These are phyloP conservation scores for Papilio aristodemus DNA, from an alignment of 1,140 invertebrate species.

Conservation along the genomic window DNA sequence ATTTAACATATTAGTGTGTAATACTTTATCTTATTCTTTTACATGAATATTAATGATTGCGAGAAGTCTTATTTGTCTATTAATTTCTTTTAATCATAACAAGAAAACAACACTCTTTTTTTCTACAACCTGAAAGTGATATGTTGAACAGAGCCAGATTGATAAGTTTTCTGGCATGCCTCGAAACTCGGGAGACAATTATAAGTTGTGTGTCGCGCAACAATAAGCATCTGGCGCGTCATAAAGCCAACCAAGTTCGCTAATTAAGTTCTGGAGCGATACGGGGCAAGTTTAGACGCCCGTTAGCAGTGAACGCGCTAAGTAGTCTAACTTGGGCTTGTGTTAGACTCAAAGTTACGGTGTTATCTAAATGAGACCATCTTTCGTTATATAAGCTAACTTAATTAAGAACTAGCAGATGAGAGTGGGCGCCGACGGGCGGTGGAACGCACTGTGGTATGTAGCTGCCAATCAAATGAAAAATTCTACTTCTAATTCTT, in stretches of 20 bases:
- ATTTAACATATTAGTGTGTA: too few relatives aligned
- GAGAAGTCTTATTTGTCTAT: too few relatives aligned
- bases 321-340: constrained; percentile 68
- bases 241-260: constrained; percentile 55
- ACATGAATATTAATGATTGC: too few relatives aligned
- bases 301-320: constrained; percentile 64
- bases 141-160: not conserved
- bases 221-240: constrained; percentile 51
- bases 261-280: constrained; percentile 59
- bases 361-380: constrained; percentile 82
- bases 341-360: constrained; percentile 76
- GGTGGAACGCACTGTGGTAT: constrained; percentile 54
- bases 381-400: constrained; percentile 82
- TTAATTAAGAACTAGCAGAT: constrained; percentile 82
- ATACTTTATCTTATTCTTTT: too few relatives aligned
- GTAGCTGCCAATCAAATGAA: constrained; percentile 36
- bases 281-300: constrained; percentile 53
- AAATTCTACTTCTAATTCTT: too few relatives aligned
- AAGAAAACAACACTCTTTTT: not conserved
- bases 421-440: constrained; percentile 74
- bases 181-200: constrained; percentile 36
- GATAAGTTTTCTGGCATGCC: constrained; percentile 21
- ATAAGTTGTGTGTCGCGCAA: constrained; percentile 50
- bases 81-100: not conserved
- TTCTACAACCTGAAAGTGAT: not conserved